A percentile compares a stretch with the other conserved stretches of the same genome.
Evolutionary conservation across 2,113 vertebrate species (phyloP).

Genomic region (Lamprologus sp.): DNA sequence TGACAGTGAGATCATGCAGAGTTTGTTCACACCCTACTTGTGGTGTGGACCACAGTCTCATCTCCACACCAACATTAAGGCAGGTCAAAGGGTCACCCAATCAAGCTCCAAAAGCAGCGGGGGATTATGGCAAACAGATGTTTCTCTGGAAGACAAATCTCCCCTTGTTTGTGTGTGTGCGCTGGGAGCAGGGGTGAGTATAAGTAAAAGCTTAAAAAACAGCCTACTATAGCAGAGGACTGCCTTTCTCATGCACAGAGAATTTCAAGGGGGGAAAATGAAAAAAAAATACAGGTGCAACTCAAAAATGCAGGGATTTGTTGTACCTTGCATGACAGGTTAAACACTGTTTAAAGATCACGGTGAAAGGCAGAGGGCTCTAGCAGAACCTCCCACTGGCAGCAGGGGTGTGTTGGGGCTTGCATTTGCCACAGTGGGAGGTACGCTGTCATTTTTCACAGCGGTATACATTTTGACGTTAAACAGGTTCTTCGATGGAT

Average conservation of each 20-base stretch:
- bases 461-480: constrained; percentile 12
- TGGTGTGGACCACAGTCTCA: neutral
- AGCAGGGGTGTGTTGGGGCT: constrained; percentile 45
- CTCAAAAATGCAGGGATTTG: neutral
- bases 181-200: neutral
- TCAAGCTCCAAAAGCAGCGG: constrained; percentile 34
- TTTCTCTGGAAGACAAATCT: constrained; percentile 40
- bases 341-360: neutral
- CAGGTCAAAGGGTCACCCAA: constrained; percentile 63
- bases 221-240: neutral
- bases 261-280: neutral
- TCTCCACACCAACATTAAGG: constrained; percentile 11
- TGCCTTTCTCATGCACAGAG: neutral
- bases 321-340: constrained; percentile 32
- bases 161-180: neutral
- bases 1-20: neutral
- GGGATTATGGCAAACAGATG: constrained; percentile 67
- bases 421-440: constrained; percentile 30
- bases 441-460: neutral
- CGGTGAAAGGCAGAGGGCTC: neutral
- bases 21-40: constrained; percentile 29
- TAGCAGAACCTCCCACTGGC: neutral
- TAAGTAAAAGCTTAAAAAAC: neutral
- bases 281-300: neutral
- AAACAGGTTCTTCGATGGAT: neutral